Conservation (phyloP, 2,888 invertebrate species). For the Bombylius discolor region DNA sequence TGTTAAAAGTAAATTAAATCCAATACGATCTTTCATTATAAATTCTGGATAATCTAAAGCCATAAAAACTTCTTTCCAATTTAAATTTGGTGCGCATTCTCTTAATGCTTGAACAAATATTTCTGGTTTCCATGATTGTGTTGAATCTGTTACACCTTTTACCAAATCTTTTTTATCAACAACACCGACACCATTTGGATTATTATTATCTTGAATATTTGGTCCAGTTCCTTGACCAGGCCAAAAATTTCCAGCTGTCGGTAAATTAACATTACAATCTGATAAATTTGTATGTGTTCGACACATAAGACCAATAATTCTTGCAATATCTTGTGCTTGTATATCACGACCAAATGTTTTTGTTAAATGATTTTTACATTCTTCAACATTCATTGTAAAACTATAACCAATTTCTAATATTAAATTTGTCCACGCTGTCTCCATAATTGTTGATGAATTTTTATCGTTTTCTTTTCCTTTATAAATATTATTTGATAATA, state of each 20-base stretch:
- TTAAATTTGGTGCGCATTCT: conserved; percentile 71
- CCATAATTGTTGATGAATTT: conserved; percentile 42
- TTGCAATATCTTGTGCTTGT: conserved; percentile 70
- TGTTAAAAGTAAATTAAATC: conserved; percentile 68
- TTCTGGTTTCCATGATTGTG: conserved; percentile 72
- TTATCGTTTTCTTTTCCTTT: not conserved
- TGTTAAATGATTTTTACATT: conserved; percentile 71
- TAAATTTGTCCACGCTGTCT: conserved; percentile 71
- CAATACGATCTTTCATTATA: conserved; percentile 72
- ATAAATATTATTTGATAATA: not conserved
- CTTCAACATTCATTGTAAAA: conserved; percentile 75
- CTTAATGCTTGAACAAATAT: conserved; percentile 85
- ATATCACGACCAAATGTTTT: conserved; percentile 74
- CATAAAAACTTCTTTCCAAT: conserved; percentile 85
- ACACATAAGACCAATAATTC: conserved; percentile 76
- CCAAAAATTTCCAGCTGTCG: conserved; percentile 55
- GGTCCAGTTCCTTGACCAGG: conserved; percentile 31
- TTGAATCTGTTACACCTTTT: conserved; percentile 36
- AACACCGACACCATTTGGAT: not conserved
- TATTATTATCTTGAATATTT: conserved; percentile 19
- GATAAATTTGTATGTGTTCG: conserved; percentile 53
- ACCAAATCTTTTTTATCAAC: conserved; percentile 42
- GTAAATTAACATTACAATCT: conserved; percentile 57
- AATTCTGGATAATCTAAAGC: conserved; percentile 89
- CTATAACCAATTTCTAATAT: conserved; percentile 81